Conservation (phyloP, 2,797 vertebrate genomes). For the Falco novaeseelandiae region DNA sequence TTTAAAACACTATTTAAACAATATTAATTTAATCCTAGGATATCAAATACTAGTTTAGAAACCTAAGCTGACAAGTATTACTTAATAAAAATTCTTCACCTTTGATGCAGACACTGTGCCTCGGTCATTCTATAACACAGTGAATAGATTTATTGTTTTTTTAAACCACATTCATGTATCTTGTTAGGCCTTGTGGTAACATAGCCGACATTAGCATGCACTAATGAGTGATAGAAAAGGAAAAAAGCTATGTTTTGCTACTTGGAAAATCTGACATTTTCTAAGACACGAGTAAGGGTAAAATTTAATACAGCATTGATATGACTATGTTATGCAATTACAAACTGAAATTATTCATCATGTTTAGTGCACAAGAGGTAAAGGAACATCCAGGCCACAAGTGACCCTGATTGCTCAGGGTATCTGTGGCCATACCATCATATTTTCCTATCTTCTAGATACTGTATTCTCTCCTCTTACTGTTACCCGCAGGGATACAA, state of each 20-base stretch:
- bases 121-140: neutral
- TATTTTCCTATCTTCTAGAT: neutral
- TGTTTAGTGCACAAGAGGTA: neutral
- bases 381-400: neutral
- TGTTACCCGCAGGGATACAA: neutral
- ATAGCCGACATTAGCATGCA: neutral
- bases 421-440: neutral
- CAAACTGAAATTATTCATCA: neutral
- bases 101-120: neutral
- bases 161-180: neutral
- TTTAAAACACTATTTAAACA: neutral
- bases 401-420: neutral
- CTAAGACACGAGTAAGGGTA: neutral
- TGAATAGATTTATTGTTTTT: neutral
- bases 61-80: neutral
- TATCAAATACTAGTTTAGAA: neutral
- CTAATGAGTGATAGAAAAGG: neutral
- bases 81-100: neutral
- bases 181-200: neutral
- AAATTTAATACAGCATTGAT: neutral
- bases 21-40: neutral
- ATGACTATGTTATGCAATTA: neutral
- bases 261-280: neutral
- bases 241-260: neutral
- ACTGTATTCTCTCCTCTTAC: neutral